Base-by-base conservation (phyloP, 2,113 vertebrate species). In the Takifugu bimaculatus region DNA sequence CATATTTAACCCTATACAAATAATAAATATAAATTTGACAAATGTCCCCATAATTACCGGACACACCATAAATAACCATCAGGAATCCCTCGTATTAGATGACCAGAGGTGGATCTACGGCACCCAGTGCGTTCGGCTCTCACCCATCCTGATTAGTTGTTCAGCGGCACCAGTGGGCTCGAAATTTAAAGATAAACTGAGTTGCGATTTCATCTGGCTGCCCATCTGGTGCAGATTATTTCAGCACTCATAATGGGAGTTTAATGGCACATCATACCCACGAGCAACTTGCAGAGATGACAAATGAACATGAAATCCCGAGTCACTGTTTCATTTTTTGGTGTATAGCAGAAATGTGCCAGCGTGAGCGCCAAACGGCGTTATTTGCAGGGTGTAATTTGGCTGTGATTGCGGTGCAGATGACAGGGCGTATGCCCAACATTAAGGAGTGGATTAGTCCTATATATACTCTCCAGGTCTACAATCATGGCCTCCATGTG, bases 401-500 rank as follows among this genome's bases (percentile, higher is more conserved):
- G 69, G 78, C 74, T 74, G 60, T 60, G 54, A 81, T 44, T 54
- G 69, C 42, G 70, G 80, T 59, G n/a, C 28, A 75, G 65, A 72
- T 59, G 61, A 63, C 50, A 79, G 60, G 75, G 75, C 67, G 55
- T 80, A 44, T 66, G 52, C 81, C 27, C 72, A 78, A 79, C 72
- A 72, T 79, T 74, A 83, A 84, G 87, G 84, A 88, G 78, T 74
- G 74, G 70, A 61, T 65, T 43, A 4, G 54, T 4, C 51, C 86
- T 91, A 90, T 89, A 91, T 90, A 87, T 88, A 88, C 63, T 61
- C 71, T 25, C 60, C 60, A 78, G 79, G 69, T 74, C 87, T 88
- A 75, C 88, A 90, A 91, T 91, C 85, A 91, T 85, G 80, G 86
- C 68, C 74, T 82, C 77, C 63, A 64, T 84, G 83, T 79, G 86